These are phyloP conservation scores for Cyclophora albipunctata DNA, from an alignment of 2,888 invertebrate species.

Conservation along the genomic window DNA sequence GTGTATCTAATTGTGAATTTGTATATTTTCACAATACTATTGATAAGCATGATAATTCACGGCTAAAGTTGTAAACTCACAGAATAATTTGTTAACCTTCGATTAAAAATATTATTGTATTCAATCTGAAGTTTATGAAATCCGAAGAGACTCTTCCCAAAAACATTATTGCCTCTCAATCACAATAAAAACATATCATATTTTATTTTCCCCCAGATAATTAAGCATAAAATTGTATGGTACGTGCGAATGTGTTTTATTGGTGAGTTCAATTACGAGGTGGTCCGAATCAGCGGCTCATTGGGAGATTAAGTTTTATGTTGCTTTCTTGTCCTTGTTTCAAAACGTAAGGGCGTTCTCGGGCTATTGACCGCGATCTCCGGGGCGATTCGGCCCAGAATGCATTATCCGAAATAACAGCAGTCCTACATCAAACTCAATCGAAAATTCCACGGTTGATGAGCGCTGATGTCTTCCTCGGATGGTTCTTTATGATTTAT, in stretches of 20 bases:
- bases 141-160: too few species aligned
- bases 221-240: conserved; percentile 21
- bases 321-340: conserved; percentile 35
- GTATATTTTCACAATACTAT: conserved; percentile 12
- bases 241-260: conserved; percentile 32
- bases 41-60: conserved; percentile 17
- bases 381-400: conserved; percentile 61
- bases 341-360: conserved; percentile 39
- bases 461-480: conserved; percentile 57
- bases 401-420: conserved; percentile 56
- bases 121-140: too few species aligned
- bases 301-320: conserved; percentile 40
- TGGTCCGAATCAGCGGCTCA: conserved; percentile 29
- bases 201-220: background rate
- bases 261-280: conserved; percentile 30
- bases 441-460: conserved; percentile 50
- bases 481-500: conserved; percentile 67
- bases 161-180: too few species aligned
- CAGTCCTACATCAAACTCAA: conserved; percentile 60
- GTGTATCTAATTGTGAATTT: conserved; percentile 26
- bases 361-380: conserved; percentile 60
- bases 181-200: too few species aligned
- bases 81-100: too few species aligned
- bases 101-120: too few species aligned
- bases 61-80: too few species aligned